Percentiles rank a stretch among this genome's conserved stretches.
Conservation (phyloP, 2,888 invertebrate species). For the Watsonalla cultraria region DNA sequence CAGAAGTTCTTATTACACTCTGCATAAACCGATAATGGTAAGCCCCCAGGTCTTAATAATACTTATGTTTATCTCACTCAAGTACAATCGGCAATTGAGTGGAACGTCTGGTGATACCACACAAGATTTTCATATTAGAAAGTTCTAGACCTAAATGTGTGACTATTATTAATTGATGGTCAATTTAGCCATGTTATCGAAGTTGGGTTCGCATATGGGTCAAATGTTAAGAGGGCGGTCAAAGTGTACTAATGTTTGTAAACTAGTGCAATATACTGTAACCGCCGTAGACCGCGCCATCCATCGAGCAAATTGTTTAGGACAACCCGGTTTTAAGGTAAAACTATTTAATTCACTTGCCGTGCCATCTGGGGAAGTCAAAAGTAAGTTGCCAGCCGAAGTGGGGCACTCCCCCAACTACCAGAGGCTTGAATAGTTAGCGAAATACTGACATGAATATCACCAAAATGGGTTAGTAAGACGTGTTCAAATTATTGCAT, state of each 20-base stretch:
- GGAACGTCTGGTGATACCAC: too few relatives aligned
- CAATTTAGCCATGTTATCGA: too few relatives aligned
- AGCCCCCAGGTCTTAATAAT: too few relatives aligned
- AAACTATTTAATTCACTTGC: constrained; percentile 69
- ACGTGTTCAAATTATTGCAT: background rate
- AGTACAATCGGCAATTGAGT: too few relatives aligned
- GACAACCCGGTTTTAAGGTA: constrained; percentile 59
- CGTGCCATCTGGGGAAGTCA: constrained; percentile 37
- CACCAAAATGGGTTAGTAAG: background rate
- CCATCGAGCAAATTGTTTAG: constrained; percentile 57
- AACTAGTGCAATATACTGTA: constrained; percentile 28
- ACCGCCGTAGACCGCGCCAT: constrained; percentile 26
- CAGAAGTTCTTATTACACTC: too few relatives aligned
- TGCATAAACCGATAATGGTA: too few relatives aligned
- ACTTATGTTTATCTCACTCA: too few relatives aligned
- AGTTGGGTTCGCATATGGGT: background rate
- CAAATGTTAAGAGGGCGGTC: background rate
- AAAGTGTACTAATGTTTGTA: constrained; percentile 11
- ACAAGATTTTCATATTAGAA: too few relatives aligned
- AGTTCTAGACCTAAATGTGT: too few relatives aligned
- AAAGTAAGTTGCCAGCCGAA: constrained; percentile 44
- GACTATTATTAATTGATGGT: too few relatives aligned
- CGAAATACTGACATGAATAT: background rate
- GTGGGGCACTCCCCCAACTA: constrained; percentile 39
- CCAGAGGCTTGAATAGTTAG: constrained; percentile 11